Evolutionary conservation across 2,797 vertebrate genomes (phyloP).

Genomic region (Catostomus latipinnis): DNA sequence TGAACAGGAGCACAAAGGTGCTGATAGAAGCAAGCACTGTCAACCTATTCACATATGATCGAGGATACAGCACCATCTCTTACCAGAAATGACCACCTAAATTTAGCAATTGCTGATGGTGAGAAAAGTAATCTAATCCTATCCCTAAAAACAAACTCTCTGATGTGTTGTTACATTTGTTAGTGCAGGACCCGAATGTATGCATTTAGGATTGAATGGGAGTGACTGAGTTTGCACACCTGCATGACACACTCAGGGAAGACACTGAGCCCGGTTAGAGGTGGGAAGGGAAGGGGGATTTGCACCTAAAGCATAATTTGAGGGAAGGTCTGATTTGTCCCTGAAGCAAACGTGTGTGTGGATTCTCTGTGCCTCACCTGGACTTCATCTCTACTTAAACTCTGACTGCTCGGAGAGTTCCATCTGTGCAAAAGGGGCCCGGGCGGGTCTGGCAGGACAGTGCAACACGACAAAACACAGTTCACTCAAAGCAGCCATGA

Average conservation of each 20-base stretch:
- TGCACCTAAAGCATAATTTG: conserved; percentile 38
- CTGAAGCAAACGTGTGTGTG: conserved; percentile 48
- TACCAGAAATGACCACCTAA: conserved; percentile 30
- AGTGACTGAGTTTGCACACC: conserved; percentile 15
- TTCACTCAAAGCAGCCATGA: conserved; percentile 54
- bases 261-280: conserved; percentile 33
- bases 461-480: conserved; percentile 64
- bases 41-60: conserved; percentile 21
- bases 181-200: conserved; percentile 41
- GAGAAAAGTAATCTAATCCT: conserved; percentile 3
- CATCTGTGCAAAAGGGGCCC: conserved; percentile 64
- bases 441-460: conserved; percentile 64
- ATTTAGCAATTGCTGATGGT: neutral
- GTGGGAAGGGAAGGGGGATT: conserved; percentile 30
- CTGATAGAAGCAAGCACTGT: conserved; percentile 25
- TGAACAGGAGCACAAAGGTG: conserved; percentile 1
- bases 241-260: conserved; percentile 27
- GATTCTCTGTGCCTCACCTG: conserved; percentile 65
- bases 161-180: conserved; percentile 28
- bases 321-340: conserved; percentile 27
- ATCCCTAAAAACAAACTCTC: conserved; percentile 37
- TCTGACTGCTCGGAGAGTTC: conserved; percentile 65
- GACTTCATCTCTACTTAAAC: conserved; percentile 66
- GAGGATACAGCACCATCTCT: conserved; percentile 23
- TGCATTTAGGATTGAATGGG: conserved; percentile 28